phyloP scores from a whole-genome alignment of 2,113 vertebrate species.

The Chionodraco myersi region DNA sequence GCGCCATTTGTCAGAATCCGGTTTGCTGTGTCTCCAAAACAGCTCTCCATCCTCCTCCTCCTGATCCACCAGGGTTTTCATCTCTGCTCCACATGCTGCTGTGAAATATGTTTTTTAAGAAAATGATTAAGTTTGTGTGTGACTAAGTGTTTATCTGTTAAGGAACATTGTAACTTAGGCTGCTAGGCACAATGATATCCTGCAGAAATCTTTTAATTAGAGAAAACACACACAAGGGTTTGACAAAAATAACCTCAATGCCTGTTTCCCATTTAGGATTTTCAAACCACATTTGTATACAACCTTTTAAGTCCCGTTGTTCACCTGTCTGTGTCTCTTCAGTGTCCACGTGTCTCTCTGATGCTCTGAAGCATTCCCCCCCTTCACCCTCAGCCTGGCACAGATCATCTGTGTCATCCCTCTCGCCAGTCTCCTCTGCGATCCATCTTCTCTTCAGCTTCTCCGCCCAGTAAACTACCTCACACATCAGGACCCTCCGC shows the following conservation, averaged over 20 bases:
- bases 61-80: neutral
- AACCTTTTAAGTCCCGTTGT: neutral
- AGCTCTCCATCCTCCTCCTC: neutral
- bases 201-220: neutral
- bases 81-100: conserved; percentile 39
- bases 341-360: neutral
- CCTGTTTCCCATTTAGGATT: neutral
- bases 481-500: conserved; percentile 81
- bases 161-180: neutral
- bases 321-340: conserved; percentile 29
- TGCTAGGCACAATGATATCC: neutral
- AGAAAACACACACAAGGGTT: conserved; percentile 1
- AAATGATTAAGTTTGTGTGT: neutral
- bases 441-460: conserved; percentile 77
- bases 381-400: conserved; percentile 4
- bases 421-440: neutral
- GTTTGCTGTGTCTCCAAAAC: conserved; percentile 3
- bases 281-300: neutral
- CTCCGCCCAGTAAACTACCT: conserved; percentile 85
- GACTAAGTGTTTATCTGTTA: neutral
- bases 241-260: neutral
- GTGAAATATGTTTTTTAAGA: neutral
- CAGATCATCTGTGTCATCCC: neutral
- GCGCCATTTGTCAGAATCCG: conserved; percentile 67
- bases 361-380: neutral